Evolutionary conservation across 1,140 invertebrate genomes (phyloP).

Genomic region (Adoxophyes honmai): DNA sequence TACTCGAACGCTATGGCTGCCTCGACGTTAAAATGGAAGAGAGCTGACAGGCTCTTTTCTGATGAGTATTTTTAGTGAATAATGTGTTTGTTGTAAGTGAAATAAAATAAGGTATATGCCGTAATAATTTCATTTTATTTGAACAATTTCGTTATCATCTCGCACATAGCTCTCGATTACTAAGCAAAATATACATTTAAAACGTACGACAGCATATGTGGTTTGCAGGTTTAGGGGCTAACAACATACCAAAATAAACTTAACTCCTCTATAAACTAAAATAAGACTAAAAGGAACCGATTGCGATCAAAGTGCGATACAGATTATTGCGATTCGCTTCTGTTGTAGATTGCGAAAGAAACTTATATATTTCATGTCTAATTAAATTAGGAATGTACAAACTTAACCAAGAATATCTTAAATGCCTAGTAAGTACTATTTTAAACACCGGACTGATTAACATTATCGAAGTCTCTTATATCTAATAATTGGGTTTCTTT

Average conservation of each 20-base stretch:
- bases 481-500: too few species aligned
- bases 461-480: too few species aligned
- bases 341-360: not conserved
- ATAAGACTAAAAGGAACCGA: not conserved
- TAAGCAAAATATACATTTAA: conserved; percentile 61
- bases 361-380: conserved; percentile 13
- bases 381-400: conserved; percentile 53
- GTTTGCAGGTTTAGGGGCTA: not conserved
- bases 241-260: not conserved
- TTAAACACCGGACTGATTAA: not conserved
- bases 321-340: not conserved
- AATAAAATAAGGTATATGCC: not conserved
- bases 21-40: conserved; percentile 65
- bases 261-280: not conserved
- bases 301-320: not conserved
- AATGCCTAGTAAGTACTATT: conserved; percentile 10
- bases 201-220: conserved; percentile 1
- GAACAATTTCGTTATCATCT: conserved; percentile 45
- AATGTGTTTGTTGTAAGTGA: not conserved
- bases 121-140: conserved; percentile 40
- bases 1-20: conserved; percentile 86
- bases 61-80: conserved; percentile 23
- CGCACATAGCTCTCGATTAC: conserved; percentile 22
- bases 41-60: conserved; percentile 38
- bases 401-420: conserved; percentile 31